A percentile compares a stretch with the other conserved stretches of the same genome.
Evolutionary conservation across 2,113 vertebrate species (phyloP).

Genomic region (Daphoenositta chrysoptera): DNA sequence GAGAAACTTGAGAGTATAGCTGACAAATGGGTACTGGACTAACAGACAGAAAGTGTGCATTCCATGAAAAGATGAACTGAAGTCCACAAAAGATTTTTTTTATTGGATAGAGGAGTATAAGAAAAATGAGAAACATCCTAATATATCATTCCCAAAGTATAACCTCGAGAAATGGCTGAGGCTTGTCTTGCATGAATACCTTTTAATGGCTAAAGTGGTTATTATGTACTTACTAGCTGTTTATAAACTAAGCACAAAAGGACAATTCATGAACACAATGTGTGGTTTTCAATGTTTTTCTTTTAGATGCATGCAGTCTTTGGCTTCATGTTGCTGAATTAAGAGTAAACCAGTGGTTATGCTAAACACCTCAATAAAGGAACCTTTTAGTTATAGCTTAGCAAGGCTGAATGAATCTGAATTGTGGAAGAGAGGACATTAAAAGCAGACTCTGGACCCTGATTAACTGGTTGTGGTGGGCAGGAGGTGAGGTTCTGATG

Average conservation of each 20-base stretch:
- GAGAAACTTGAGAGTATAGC: neutral
- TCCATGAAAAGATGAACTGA: neutral
- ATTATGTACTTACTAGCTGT: neutral
- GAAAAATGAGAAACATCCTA: neutral
- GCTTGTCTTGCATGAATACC: neutral
- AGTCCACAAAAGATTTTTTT: neutral
- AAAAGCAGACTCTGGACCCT: neutral
- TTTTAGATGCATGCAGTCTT: neutral
- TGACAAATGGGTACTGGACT: neutral
- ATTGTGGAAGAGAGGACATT: neutral
- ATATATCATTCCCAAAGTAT: neutral
- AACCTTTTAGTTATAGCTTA: neutral
- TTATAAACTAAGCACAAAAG: neutral
- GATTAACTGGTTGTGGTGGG: neutral
- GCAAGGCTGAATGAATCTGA: neutral
- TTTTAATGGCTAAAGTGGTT: neutral
- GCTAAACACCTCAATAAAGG: neutral
- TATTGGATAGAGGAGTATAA: neutral
- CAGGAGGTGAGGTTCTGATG: neutral
- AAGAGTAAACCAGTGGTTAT: neutral
- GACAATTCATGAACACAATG: neutral
- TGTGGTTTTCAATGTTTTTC: neutral
- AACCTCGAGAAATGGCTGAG: neutral
- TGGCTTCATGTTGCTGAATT: neutral
- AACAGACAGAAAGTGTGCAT: neutral